A percentile compares a stretch with the other conserved stretches of the same genome.
phyloP scores from a whole-genome alignment of 2,797 vertebrate genomes.

The Chelonia mydas region DNA sequence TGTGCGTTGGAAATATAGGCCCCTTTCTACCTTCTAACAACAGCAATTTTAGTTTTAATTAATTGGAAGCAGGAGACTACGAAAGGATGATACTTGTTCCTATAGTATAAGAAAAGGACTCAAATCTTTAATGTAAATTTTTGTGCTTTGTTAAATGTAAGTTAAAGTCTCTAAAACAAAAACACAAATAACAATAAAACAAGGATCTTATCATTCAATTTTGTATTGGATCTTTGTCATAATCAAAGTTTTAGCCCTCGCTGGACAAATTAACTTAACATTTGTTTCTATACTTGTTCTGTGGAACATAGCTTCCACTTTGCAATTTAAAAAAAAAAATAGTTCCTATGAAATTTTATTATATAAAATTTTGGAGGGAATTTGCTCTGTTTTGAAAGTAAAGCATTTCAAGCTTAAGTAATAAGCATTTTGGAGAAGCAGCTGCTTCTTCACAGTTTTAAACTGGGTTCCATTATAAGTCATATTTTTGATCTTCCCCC shows the following conservation, averaged over 20 bases:
- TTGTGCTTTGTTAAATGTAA: background rate
- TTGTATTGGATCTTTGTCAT: background rate
- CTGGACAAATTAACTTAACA: background rate
- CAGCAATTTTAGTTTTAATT: fast-evolving
- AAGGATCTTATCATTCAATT: background rate
- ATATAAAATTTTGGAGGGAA: background rate
- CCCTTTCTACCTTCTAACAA: background rate
- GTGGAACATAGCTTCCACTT: background rate
- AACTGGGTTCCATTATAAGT: background rate
- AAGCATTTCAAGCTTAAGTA: background rate
- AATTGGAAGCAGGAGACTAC: fast-evolving
- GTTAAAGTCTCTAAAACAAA: background rate
- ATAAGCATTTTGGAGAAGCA: background rate
- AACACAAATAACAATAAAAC: background rate
- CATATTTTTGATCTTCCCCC: background rate
- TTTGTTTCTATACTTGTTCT: background rate
- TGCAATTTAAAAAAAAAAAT: background rate
- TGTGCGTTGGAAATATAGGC: background rate
- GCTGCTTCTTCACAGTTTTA: background rate
- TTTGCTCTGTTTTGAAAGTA: background rate
- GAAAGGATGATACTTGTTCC: background rate
- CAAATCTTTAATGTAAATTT: background rate
- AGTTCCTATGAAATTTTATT: background rate
- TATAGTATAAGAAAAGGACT: background rate
- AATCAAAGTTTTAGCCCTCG: background rate